Percentiles rank a stretch among this genome's conserved stretches.
phyloP scores from a whole-genome alignment of 2,888 invertebrate species.

The Trissonchulus sp. region DNA sequence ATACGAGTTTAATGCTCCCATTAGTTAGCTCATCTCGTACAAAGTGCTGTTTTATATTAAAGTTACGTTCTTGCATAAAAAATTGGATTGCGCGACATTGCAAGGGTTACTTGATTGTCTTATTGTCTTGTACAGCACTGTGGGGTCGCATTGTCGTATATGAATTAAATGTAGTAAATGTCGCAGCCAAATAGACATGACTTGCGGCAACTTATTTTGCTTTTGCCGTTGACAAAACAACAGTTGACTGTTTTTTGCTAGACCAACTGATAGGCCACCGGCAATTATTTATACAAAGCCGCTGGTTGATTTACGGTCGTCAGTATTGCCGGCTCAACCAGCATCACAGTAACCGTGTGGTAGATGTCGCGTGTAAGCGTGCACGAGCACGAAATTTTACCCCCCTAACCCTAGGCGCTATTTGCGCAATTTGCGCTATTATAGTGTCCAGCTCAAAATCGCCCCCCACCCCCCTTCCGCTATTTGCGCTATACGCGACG shows the following conservation, averaged over 20 bases:
- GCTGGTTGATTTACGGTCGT: slow-evolving; percentile 46
- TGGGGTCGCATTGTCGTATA: neutral
- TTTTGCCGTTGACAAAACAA: slow-evolving; percentile 48
- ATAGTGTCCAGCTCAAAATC: too few relatives aligned
- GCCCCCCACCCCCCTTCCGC: too few relatives aligned
- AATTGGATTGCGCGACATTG: neutral
- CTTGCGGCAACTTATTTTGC: slow-evolving; percentile 48
- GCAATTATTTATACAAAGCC: slow-evolving; percentile 44
- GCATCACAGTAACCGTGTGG: slow-evolving; percentile 45
- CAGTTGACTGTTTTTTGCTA: slow-evolving; percentile 45
- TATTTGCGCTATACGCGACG: too few relatives aligned
- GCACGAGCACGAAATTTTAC: too few relatives aligned
- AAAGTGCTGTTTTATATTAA: slow-evolving; percentile 20
- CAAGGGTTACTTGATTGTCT: slow-evolving; percentile 16
- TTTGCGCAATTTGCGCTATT: too few relatives aligned
- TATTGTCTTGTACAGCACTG: neutral
- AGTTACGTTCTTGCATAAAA: neutral
- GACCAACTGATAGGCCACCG: slow-evolving; percentile 45
- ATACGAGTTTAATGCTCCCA: neutral
- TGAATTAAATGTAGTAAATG: slow-evolving; percentile 24
- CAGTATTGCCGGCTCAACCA: slow-evolving; percentile 44
- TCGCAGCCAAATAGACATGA: slow-evolving; percentile 34
- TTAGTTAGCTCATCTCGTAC: neutral
- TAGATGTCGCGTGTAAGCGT: too few relatives aligned
- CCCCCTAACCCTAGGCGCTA: too few relatives aligned